Evolutionary conservation across 2,888 invertebrate species (phyloP).

Genomic region (Eupithecia insigniata): DNA sequence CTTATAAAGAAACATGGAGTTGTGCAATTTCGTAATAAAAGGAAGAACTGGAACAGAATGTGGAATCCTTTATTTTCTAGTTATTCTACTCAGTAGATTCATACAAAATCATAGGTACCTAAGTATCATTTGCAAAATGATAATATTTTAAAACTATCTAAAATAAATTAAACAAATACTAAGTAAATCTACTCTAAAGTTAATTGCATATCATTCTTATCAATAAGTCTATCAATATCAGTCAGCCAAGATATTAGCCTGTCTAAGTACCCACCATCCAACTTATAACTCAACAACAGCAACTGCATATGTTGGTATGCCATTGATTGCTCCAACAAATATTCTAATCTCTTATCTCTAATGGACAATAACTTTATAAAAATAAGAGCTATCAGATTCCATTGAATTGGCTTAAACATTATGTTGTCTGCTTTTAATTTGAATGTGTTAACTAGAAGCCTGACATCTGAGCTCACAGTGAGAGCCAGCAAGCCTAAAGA

Average conservation of each 20-base stretch:
- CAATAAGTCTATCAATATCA: constrained; percentile 76
- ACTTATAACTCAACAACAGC: constrained; percentile 77
- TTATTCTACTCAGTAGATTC: constrained; percentile 19
- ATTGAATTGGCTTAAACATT: constrained; percentile 88
- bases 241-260: constrained; percentile 79
- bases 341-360: constrained; percentile 63
- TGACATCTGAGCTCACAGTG: constrained; percentile 75
- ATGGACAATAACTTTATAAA: constrained; percentile 86
- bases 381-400: constrained; percentile 88
- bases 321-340: constrained; percentile 61
- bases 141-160: constrained; percentile 7
- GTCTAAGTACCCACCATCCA: constrained; percentile 80
- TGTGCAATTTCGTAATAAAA: constrained; percentile 3
- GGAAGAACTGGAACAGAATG: not conserved
- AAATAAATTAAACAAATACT: constrained; percentile 20
- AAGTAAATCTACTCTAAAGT: constrained; percentile 56
- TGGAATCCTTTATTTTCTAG: not conserved
- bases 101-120: not conserved
- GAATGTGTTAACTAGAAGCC: constrained; percentile 85
- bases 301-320: constrained; percentile 76
- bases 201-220: constrained; percentile 70
- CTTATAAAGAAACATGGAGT: not conserved
- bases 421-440: constrained; percentile 88
- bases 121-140: not conserved
- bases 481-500: constrained; percentile 75